Base-by-base conservation (phyloP, 2,888 invertebrate genomes). In the Scotopteryx bipunctaria region DNA sequence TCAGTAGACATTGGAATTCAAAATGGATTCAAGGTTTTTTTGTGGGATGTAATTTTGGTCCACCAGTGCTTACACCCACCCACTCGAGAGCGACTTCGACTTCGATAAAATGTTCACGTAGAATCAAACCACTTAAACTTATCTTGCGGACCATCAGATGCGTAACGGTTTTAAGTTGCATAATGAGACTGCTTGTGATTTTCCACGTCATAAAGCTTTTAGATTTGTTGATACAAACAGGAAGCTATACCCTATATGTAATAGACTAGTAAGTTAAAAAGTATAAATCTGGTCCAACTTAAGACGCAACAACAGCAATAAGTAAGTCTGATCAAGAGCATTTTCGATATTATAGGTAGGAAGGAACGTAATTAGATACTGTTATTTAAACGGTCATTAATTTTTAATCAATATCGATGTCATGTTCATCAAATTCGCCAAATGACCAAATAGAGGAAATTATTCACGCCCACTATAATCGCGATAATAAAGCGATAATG, bases 11-110 rank as follows among this genome's bases (percentile, higher is more conserved):
- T 44, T 47, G 46, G 46, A 46, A 54, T 56, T 55, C 44, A 5
- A 58, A 55, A 55, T 38, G 40, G 13, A 55, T 42, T 52, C 55
- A 59, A 45, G 47, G 50, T 49, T 57, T 33, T n/a, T 42, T 48
- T 23, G 58, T 59, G 52, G 57, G 52, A 35, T 50, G 36, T 32
- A 13, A 38, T 56, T 56, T 45, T 56, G 55, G 51, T 31, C 38
- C 25, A 16, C 15, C 42, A 37, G 23, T 44, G 14, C 41, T 44
- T 44, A 52, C 54, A 35, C 46, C 46, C 56, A 29, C 46, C 47
- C 29, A 56, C 52, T 27, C n/a, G 13, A 23, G 4, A 17, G 27
- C 17, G 29, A 31, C 33, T 42, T 2, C n/a, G 27, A 17, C 25
- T 23, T 42, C 29, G 25, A 11, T 44, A 46, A 14, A 15, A 23